A percentile compares a stretch with the other conserved stretches of the same genome.
Conservation (phyloP, 2,797 vertebrate species). For the Neopelma chrysocephalum region DNA sequence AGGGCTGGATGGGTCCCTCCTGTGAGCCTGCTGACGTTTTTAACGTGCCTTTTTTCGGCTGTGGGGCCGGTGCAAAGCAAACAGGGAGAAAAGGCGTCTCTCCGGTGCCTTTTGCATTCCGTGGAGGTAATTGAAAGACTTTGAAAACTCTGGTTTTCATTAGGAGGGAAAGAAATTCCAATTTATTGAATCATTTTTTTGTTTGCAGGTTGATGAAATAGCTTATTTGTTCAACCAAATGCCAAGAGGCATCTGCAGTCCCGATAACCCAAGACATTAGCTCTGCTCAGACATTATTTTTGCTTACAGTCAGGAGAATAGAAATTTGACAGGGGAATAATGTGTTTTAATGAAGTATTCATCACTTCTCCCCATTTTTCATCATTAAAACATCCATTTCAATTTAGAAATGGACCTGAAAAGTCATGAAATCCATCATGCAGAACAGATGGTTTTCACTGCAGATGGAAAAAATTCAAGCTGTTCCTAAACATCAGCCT, state of each 20-base stretch:
- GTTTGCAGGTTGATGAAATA: constrained; percentile 26
- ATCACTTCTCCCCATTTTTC: constrained; percentile 40
- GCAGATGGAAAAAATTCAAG: constrained; percentile 32
- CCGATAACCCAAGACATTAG: constrained; percentile 2
- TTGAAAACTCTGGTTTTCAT: constrained; percentile 2
- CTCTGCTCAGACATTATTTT: constrained; percentile 42
- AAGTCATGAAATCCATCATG: constrained; percentile 61
- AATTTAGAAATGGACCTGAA: constrained; percentile 58
- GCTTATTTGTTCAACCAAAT: constrained; percentile 27
- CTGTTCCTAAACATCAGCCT: constrained; percentile 42
- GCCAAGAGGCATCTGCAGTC: constrained; percentile 15
- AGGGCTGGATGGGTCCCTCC: not conserved
- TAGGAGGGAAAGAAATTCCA: constrained; percentile 21
- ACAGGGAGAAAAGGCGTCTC: not conserved
- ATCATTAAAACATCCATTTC: constrained; percentile 64
- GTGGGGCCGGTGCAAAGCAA: not conserved
- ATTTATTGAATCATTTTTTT: constrained; percentile 14
- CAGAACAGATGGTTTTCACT: constrained; percentile 63
- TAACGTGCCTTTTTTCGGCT: not conserved
- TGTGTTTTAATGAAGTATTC: constrained; percentile 62
- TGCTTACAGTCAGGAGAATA: constrained; percentile 39
- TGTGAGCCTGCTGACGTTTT: not conserved
- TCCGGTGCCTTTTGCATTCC: not conserved
- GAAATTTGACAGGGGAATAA: constrained; percentile 47
- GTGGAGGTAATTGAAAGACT: not conserved